Evolutionary conservation across 1,140 invertebrate genomes (phyloP).

Genomic region (Micrasema longulum): DNA sequence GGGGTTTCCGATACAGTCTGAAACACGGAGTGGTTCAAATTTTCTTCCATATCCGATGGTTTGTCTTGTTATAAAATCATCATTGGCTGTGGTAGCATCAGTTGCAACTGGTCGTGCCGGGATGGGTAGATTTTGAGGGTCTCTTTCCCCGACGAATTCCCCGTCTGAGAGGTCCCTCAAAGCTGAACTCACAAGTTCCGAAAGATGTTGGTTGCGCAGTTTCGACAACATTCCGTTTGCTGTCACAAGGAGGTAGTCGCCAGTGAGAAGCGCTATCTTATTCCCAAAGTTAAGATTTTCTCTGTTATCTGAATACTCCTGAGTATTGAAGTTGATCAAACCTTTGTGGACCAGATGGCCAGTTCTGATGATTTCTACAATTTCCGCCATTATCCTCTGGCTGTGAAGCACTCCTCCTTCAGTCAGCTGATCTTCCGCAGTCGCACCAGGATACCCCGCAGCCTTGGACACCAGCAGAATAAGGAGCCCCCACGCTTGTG

Average conservation of each 20-base stretch:
- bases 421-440: slow-evolving; percentile 72
- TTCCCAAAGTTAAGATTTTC: slow-evolving; percentile 80
- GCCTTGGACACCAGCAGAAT: slow-evolving; percentile 89
- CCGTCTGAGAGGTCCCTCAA: slow-evolving; percentile 85
- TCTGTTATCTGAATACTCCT: slow-evolving; percentile 72
- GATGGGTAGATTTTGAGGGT: slow-evolving; percentile 81
- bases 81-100: slow-evolving; percentile 59
- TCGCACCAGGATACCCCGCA: slow-evolving; percentile 70
- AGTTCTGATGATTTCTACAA: slow-evolving; percentile 95
- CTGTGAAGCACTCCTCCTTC: slow-evolving; percentile 75
- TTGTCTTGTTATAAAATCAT: slow-evolving; percentile 59
- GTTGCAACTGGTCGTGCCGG: slow-evolving; percentile 78
- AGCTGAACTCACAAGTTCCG: slow-evolving; percentile 85
- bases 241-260: slow-evolving; percentile 90
- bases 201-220: slow-evolving; percentile 77
- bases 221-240: slow-evolving; percentile 83
- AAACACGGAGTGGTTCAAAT: slow-evolving; percentile 58
- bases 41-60: slow-evolving; percentile 54
- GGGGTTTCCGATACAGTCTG: slow-evolving; percentile 72
- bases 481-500: slow-evolving; percentile 89
- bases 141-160: slow-evolving; percentile 84
- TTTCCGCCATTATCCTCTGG: slow-evolving; percentile 87
- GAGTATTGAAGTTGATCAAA: slow-evolving; percentile 77
- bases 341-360: slow-evolving; percentile 92
- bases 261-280: slow-evolving; percentile 90